Evolutionary conservation across 2,888 invertebrate species (phyloP), one percentile per base, ranked within the genome.

Genomic region (Drosophila koepferae): DNA sequence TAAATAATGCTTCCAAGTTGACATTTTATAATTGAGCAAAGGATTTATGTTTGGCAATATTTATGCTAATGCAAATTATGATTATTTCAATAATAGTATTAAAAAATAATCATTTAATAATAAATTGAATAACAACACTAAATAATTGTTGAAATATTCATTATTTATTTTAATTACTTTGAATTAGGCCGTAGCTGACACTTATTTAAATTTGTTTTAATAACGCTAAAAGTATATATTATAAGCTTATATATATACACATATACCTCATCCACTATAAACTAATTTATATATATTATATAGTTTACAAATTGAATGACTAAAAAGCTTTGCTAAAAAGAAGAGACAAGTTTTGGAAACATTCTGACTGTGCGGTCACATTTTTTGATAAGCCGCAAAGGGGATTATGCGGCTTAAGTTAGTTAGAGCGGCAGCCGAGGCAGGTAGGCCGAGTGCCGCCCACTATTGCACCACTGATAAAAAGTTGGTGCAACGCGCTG

Each of bases 401-500:
- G 88, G 88, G 88, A 87, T 83, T 83, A 84, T 56, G 49, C 23
- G 71, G 49, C 46, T 62, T 53, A 28, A 36, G 18, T 49, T 36
- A 28, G 54, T 20, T 20, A 38, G 23, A 5, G 14, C 8, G 36
- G 8, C 34, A 14, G 34, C 1, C 31, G 20, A n/a, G 49, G n/a
- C 28, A 12, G n/a, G 16, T 18, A 34, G 8, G 20, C 31, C 12
- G 34, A 3, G 6, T 3, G 3, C 34, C 51, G 3, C 51, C 34
- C 51, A 51, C 34, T 36, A 71, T 66, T 54, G 28, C 60, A 63
- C 34, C 34, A 63, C 75, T 70, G 81, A 83, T 89, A 89, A 86
- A 86, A 86, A 83, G 60, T 70, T 76, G 56, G 64, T 59, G 43
- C 77, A 86, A 70, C 75, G 58, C 70, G 63, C 28, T 38, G 31